Base-by-base conservation (phyloP, 1,140 invertebrate genomes). In the Ectropis grisescens region DNA sequence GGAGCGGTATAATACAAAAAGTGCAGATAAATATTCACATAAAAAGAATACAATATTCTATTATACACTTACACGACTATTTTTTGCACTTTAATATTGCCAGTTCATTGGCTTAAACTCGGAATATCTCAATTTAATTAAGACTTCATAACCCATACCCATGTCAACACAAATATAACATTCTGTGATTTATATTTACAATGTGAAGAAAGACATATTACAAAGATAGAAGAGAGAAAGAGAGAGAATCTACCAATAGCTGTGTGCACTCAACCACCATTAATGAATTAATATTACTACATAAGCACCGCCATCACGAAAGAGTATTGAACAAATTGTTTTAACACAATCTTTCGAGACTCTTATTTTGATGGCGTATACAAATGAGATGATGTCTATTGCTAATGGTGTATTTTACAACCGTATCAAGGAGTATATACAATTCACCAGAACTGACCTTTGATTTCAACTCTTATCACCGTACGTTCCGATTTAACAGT, bases 41-140 rank as follows among this genome's bases (percentile, higher is more conserved):
- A 68, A 55, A 19, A 64, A 68, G 58, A 67, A 69, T 69, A 69
- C 58, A 58, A 33, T 58, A 62, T 66, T n/a, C 50, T 72, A 72
- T 67, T 58, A 58, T 75, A 80, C 65, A 76, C 66, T 76, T 70
- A 75, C 53, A 51, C 41, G 42, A 58, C 69, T 76, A 76, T 60
- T 62, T n/a, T 80, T 76, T 76, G 71, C 75, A 79, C 74, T 79
- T 74, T 79, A 54, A 76, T 72, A 68, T 67, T 67, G 71, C 75
- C 75, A 67, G 43, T 56, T 69, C 32, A 56, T 36, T 67, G 74
- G 71, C 74, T 74, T 79, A 79, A 79, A 80, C 71, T 72, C 75
- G 69, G 67, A 75, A 76, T 67, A 79, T 79, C 67, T 79, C 62
- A 76, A 76, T 76, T 79, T 75, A 50, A 75, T 80, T 66, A 74